Conservation (phyloP, 2,888 invertebrate species). For the Eristalis intricaria region DNA sequence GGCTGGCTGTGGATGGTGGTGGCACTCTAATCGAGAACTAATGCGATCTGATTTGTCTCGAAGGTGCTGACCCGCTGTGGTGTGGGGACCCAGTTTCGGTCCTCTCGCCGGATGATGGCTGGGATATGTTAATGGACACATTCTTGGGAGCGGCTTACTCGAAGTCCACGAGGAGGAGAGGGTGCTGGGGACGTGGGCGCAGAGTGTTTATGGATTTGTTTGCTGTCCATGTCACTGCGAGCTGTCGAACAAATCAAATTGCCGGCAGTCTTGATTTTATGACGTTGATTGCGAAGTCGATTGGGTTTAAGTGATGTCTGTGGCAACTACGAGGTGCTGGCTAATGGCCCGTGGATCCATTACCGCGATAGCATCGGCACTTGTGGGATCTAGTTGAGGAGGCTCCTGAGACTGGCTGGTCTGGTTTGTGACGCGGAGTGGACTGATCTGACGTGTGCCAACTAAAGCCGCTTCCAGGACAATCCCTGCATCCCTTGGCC, state of each 20-base stretch:
- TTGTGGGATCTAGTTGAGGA: too few species aligned
- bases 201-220: conserved; percentile 8
- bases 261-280: background rate
- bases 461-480: too few species aligned
- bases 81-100: background rate
- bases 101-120: background rate
- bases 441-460: too few species aligned
- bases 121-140: conserved; percentile 32
- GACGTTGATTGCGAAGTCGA: background rate
- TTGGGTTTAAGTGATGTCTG: background rate
- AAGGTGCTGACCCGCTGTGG: conserved; percentile 5
- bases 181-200: background rate
- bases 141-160: conserved; percentile 28
- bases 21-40: conserved; percentile 22
- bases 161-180: background rate
- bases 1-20: background rate
- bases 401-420: too few species aligned
- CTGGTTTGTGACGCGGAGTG: too few species aligned
- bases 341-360: background rate
- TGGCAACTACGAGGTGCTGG: background rate
- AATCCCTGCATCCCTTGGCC: too few species aligned
- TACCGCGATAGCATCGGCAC: background rate
- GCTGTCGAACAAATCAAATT: background rate
- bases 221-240: background rate
- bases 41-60: conserved; percentile 33